Evolutionary conservation across 2,888 invertebrate genomes (phyloP).

Genomic region (Chalcis sispes): DNA sequence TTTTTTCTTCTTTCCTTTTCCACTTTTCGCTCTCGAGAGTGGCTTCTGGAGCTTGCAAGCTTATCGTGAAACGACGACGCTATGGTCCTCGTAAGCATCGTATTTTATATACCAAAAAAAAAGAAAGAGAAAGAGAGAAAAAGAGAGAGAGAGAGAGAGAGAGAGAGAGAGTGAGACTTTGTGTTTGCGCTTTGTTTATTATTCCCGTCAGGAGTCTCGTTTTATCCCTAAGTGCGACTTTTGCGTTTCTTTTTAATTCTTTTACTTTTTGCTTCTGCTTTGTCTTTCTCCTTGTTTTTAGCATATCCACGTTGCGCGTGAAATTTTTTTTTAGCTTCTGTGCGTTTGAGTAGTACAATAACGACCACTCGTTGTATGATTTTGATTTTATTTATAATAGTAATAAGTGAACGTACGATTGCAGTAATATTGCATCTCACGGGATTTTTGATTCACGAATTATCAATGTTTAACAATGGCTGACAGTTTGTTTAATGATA

Average conservation of each 20-base stretch:
- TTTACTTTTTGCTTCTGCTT: not conserved
- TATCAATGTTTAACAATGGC: too few relatives aligned
- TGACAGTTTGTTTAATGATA: too few relatives aligned
- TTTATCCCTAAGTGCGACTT: constrained; percentile 26
- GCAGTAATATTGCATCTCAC: too few relatives aligned
- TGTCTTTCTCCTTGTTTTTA: not conserved
- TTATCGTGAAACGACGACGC: too few relatives aligned
- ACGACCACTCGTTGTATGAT: constrained; percentile 13
- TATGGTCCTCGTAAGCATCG: not conserved
- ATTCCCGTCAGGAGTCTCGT: constrained; percentile 28
- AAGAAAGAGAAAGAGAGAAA: not conserved
- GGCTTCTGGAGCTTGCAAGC: not conserved
- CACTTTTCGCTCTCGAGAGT: not conserved
- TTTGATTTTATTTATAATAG: too few relatives aligned
- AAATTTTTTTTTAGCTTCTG: not conserved
- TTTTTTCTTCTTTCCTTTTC: too few relatives aligned
- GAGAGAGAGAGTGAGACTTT: constrained; percentile 8
- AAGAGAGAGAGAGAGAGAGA: not conserved
- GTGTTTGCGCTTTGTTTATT: constrained; percentile 30
- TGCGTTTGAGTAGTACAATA: not conserved
- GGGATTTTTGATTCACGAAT: too few relatives aligned
- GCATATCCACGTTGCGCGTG: not conserved
- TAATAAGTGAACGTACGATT: too few relatives aligned
- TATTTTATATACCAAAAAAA: not conserved
- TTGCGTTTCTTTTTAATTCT: not conserved